Conservation (phyloP, 2,797 vertebrate genomes). For the Erethizon dorsatum region DNA sequence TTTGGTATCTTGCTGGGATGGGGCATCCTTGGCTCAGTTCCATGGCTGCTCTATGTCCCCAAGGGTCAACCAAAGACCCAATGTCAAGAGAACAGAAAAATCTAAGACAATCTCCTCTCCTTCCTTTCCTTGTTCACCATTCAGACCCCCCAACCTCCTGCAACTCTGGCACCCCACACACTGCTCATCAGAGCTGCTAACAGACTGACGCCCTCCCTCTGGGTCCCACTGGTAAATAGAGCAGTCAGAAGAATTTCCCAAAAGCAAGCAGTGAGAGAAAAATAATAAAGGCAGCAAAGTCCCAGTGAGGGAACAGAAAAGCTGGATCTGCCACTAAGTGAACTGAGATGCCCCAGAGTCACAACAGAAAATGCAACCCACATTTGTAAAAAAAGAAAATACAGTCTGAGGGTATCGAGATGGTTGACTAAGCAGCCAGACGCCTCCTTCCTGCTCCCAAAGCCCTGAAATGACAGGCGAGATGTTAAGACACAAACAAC, state of each 20-base stretch:
- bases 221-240: neutral
- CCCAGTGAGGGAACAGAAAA: neutral
- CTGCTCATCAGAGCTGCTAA: neutral
- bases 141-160: neutral
- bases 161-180: fast-evolving
- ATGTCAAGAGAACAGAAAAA: neutral
- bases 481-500: neutral
- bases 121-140: neutral
- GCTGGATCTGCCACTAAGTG: neutral
- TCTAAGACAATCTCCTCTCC: fast-evolving
- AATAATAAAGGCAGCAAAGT: neutral
- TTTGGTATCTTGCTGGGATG: neutral
- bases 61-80: neutral
- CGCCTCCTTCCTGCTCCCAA: neutral
- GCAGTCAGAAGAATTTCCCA: neutral
- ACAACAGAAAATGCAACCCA: neutral
- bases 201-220: neutral
- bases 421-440: fast-evolving
- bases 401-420: fast-evolving
- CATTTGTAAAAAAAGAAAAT: neutral
- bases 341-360: neutral
- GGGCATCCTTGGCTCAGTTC: neutral
- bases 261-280: neutral
- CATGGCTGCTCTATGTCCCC: neutral
- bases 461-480: neutral